These are phyloP conservation scores for Fregata magnificens DNA, from an alignment of 2,113 vertebrate species.

Conservation along the genomic window DNA sequence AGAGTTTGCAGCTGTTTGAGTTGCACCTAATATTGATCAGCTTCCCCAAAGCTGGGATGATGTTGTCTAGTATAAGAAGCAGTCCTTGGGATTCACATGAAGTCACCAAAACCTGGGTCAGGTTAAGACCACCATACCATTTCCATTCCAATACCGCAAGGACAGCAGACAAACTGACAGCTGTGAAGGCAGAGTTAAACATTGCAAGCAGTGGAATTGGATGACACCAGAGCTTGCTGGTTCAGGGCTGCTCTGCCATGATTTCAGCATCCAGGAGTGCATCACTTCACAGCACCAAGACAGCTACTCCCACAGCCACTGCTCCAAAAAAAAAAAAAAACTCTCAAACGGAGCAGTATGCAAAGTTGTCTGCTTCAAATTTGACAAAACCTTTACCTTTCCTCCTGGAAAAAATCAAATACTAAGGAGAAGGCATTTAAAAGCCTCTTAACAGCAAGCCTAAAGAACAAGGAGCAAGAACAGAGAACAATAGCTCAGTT, in stretches of 20 bases:
- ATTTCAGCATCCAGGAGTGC: not conserved
- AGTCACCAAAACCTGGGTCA: not conserved
- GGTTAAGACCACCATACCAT: not conserved
- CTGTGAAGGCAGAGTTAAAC: not conserved
- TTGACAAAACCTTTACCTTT: not conserved
- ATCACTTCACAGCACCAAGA: not conserved
- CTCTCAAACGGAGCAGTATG: not conserved
- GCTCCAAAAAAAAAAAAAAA: not conserved
- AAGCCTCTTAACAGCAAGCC: slow-evolving; percentile 24
- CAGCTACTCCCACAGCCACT: not conserved
- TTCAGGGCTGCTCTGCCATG: not conserved
- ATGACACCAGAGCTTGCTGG: not conserved
- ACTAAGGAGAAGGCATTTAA: not conserved
- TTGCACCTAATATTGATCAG: not conserved
- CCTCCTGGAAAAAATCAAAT: not conserved
- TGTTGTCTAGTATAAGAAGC: not conserved
- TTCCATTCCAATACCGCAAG: not conserved
- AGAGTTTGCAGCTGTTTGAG: not conserved
- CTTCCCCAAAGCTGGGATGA: not conserved
- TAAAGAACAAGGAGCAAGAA: slow-evolving; percentile 4
- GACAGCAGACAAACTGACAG: not conserved
- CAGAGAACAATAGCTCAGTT: slow-evolving; percentile 38
- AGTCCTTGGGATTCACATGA: not conserved
- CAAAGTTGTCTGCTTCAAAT: not conserved
- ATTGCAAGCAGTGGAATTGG: not conserved